Evolutionary conservation across 2,113 vertebrate genomes (phyloP).

Genomic region (Chaetops frenatus): DNA sequence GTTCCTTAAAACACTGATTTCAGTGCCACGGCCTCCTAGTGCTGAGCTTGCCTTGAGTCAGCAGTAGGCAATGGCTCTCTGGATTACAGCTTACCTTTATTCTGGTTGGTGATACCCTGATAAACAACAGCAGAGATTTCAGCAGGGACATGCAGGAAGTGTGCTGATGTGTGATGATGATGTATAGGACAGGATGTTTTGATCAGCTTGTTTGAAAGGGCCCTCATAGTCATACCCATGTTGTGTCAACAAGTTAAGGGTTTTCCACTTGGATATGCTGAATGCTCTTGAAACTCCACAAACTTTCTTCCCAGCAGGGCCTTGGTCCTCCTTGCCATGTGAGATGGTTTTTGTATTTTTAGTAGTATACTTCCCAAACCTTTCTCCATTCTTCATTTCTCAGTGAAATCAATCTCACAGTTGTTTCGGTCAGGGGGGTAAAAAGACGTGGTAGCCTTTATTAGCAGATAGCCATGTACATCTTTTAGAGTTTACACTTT

Average conservation of each 20-base stretch:
- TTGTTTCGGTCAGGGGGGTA: background rate
- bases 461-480: background rate
- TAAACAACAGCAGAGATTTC: background rate
- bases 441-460: background rate
- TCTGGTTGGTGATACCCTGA: background rate
- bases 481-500: background rate
- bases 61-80: background rate
- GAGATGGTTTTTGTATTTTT: background rate
- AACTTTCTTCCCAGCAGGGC: background rate
- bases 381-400: background rate
- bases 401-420: background rate
- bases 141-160: background rate
- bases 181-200: background rate
- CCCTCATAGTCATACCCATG: fast-evolving
- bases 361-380: background rate
- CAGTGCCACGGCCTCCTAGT: background rate
- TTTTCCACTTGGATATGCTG: background rate
- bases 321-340: background rate
- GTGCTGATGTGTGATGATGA: background rate
- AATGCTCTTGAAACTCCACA: background rate
- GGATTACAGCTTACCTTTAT: background rate
- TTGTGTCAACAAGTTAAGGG: background rate
- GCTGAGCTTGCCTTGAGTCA: background rate
- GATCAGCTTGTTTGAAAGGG: background rate
- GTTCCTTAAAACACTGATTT: background rate